A percentile compares a stretch with the other conserved stretches of the same genome.
phyloP scores from a whole-genome alignment of 1,140 invertebrate genomes.

The Psix sp. region DNA sequence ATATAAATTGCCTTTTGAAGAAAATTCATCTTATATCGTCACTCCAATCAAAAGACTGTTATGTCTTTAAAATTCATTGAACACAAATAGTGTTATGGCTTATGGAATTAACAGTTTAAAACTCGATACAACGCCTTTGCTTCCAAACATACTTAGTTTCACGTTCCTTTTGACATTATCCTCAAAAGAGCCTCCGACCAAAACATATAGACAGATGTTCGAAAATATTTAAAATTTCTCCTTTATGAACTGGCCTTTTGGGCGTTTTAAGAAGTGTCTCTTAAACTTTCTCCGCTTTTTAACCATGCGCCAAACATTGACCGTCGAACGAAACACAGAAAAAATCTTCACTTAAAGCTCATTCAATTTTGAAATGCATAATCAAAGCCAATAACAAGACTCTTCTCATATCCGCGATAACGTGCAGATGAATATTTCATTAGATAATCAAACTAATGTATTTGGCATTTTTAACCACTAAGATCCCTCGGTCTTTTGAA shows the following conservation, averaged over 20 bases:
- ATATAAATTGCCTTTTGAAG: no score
- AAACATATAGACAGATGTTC: conserved; percentile 45
- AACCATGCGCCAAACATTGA: conserved; percentile 15
- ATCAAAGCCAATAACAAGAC: conserved; percentile 14
- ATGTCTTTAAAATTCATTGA: neutral
- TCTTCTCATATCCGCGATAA: no score
- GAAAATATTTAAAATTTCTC: conserved; percentile 40
- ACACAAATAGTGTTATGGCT: neutral
- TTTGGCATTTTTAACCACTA: no score
- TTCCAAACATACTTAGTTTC: conserved; percentile 21
- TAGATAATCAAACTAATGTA: no score
- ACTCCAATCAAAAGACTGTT: neutral
- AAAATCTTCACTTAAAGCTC: conserved; percentile 33
- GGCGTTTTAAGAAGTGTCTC: conserved; percentile 16
- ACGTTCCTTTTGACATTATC: conserved; percentile 39
- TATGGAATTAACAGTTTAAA: conserved; percentile 19
- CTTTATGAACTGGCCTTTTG: conserved; percentile 7
- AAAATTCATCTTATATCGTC: no score
- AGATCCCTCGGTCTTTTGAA: no score
- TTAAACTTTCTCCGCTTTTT: conserved; percentile 19
- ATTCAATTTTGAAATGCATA: conserved; percentile 10
- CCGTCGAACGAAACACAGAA: no score
- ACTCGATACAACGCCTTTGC: conserved; percentile 27
- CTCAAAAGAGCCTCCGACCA: conserved; percentile 23
- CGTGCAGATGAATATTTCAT: no score